A percentile compares a stretch with the other conserved stretches of the same genome.
These are phyloP conservation scores for Lithobates pipiens DNA, from an alignment of 2,797 vertebrate genomes.

Conservation along the genomic window DNA sequence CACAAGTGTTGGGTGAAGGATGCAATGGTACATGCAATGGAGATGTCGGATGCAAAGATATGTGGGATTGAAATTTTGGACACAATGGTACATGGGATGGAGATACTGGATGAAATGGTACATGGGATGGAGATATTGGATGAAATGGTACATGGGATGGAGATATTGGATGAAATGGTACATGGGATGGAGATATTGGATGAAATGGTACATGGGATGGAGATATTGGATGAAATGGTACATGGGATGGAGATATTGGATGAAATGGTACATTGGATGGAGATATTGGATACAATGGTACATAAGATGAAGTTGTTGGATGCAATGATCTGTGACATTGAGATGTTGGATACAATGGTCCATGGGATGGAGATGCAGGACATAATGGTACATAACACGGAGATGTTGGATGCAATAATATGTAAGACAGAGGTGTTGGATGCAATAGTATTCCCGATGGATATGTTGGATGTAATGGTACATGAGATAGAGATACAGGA, in stretches of 20 bases:
- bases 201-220: background rate
- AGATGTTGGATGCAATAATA: background rate
- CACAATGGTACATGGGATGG: background rate
- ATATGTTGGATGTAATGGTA: too few species aligned
- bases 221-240: background rate
- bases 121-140: background rate
- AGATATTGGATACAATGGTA: background rate
- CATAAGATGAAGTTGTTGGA: background rate
- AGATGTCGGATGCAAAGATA: background rate
- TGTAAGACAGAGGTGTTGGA: background rate
- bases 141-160: background rate
- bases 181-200: background rate
- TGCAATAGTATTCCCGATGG: background rate
- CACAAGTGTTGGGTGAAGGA: background rate
- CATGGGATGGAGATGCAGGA: background rate
- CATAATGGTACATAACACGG: background rate
- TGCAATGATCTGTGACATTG: background rate
- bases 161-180: background rate
- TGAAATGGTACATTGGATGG: background rate
- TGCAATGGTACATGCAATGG: background rate
- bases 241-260: background rate
- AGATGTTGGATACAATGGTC: slow-evolving; percentile 2
- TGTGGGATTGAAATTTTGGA: background rate
- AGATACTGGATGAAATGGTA: background rate
- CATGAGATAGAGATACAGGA: too few species aligned